phyloP scores from a whole-genome alignment of 2,888 invertebrate species.

The Chrysina gloriosa region DNA sequence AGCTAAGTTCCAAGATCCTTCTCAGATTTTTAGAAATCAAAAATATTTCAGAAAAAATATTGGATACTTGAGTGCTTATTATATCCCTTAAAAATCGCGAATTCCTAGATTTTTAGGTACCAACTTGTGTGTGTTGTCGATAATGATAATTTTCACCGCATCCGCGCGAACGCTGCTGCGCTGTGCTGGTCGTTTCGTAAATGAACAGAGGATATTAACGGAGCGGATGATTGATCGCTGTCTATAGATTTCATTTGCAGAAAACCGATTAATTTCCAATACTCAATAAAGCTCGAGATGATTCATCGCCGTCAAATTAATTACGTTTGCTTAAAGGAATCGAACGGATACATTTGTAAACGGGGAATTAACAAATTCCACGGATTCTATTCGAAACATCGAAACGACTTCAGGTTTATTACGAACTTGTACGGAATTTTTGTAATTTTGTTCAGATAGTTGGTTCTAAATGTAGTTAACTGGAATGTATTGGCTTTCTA shows the following conservation, averaged over 20 bases:
- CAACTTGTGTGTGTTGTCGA: not conserved
- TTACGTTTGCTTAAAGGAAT: constrained; percentile 19
- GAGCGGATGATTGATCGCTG: constrained; percentile 23
- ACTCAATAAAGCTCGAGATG: constrained; percentile 23
- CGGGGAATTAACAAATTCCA: not conserved
- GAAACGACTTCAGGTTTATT: too few species aligned
- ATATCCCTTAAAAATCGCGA: too few species aligned
- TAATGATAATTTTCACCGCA: not conserved
- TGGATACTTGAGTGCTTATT: too few species aligned
- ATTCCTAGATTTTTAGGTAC: too few species aligned
- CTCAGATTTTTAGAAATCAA: too few species aligned
- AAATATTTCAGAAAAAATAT: too few species aligned
- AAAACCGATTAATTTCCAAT: constrained; percentile 31
- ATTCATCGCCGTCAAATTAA: constrained; percentile 29
- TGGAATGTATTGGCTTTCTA: too few species aligned
- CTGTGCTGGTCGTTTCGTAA: not conserved
- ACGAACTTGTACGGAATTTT: too few species aligned
- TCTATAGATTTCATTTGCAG: constrained; percentile 22
- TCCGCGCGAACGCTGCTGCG: not conserved
- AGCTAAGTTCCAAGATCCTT: too few species aligned
- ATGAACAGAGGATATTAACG: constrained; percentile 7
- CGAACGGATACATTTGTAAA: constrained; percentile 15
- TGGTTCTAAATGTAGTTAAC: too few species aligned
- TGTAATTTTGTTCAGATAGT: too few species aligned
- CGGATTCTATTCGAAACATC: not conserved